Evolutionary conservation across 1,140 invertebrate genomes (phyloP).

Genomic region (Gonioctena quinquepunctata): DNA sequence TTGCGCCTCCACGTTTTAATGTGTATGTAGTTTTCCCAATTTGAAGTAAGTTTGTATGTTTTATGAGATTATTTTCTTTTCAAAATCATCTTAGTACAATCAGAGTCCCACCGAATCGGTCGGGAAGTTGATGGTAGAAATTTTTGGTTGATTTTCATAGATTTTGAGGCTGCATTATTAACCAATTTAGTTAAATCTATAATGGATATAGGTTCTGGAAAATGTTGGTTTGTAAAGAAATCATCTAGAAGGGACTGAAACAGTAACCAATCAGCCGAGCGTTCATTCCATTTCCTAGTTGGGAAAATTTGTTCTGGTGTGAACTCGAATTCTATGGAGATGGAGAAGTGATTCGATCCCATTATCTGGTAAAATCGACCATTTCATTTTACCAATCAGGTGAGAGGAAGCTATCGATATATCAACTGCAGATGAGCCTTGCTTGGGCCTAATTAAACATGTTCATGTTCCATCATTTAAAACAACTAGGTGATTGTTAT

Average conservation of each 20-base stretch:
- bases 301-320: background rate
- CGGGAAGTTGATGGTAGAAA: too few relatives aligned
- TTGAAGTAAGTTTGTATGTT: background rate
- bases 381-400: background rate
- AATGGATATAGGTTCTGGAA: background rate
- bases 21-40: too few relatives aligned
- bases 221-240: background rate
- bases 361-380: background rate
- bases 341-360: background rate
- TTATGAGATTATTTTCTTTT: background rate
- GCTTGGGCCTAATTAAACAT: background rate
- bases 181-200: background rate
- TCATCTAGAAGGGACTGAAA: too few relatives aligned
- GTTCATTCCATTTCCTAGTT: background rate
- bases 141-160: background rate
- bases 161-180: too few relatives aligned
- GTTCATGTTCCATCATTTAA: constrained; percentile 7
- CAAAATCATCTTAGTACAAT: background rate
- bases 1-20: background rate
- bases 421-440: background rate
- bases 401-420: background rate
- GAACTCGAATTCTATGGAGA: background rate
- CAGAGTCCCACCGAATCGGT: background rate
- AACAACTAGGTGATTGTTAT: background rate
- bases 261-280: background rate